A percentile compares a stretch with the other conserved stretches of the same genome.
phyloP scores from a whole-genome alignment of 1,140 invertebrate species.

The Drosophila simulans region DNA sequence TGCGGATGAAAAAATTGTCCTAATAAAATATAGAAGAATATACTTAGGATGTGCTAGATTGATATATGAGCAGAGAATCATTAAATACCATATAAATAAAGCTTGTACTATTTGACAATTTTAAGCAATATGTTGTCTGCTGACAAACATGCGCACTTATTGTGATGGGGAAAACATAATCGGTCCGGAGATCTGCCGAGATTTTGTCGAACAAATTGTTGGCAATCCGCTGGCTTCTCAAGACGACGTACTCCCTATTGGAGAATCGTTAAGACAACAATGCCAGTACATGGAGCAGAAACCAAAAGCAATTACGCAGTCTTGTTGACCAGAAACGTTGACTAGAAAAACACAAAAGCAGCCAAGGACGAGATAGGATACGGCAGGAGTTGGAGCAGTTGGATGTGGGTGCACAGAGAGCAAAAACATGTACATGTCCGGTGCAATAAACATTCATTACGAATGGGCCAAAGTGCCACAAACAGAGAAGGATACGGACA shows the following conservation, averaged over 20 bases:
- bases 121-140: not conserved
- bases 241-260: conserved; percentile 26
- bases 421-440: conserved; percentile 80
- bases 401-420: conserved; percentile 23
- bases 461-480: conserved; percentile 75
- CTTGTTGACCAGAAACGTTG: conserved; percentile 60
- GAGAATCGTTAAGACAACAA: conserved; percentile 55
- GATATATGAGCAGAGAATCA: no score
- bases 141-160: conserved; percentile 30
- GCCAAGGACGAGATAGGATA: conserved; percentile 31
- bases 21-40: not conserved
- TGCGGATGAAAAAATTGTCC: not conserved
- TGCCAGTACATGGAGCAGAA: conserved; percentile 37
- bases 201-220: conserved; percentile 40
- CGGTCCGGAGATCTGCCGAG: conserved; percentile 17
- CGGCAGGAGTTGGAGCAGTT: conserved; percentile 10
- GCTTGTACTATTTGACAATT: conserved; percentile 2
- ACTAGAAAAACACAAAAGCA: conserved; percentile 44
- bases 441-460: conserved; percentile 83
- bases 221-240: conserved; percentile 14
- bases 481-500: conserved; percentile 66
- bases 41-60: not conserved
- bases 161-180: conserved; percentile 40
- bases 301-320: conserved; percentile 72
- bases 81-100: no score